Percentiles rank a stretch among this genome's conserved stretches.
These are phyloP conservation scores for Pantala flavescens DNA, from an alignment of 1,140 invertebrate species.

Conservation along the genomic window DNA sequence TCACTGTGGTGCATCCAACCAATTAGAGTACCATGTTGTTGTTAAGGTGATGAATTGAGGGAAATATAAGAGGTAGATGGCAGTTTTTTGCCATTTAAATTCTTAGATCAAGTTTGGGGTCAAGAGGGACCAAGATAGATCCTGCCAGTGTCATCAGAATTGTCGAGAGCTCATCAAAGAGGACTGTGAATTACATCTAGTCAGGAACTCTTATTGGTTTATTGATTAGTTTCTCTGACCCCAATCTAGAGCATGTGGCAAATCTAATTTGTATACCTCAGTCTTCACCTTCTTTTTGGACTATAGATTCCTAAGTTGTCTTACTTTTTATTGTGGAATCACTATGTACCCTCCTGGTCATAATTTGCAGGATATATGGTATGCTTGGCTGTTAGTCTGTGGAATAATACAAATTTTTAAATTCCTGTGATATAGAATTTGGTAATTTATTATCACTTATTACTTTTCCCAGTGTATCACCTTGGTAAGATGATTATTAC, in stretches of 20 bases:
- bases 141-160: not conserved
- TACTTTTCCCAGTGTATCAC: no score
- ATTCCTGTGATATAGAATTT: no score
- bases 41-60: not conserved
- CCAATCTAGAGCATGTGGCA: not conserved
- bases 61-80: not conserved
- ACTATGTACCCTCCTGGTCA: no score
- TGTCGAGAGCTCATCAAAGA: not conserved
- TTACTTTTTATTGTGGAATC: not conserved
- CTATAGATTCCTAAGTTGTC: not conserved
- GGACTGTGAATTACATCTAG: slow-evolving; percentile 9
- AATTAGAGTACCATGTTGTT: not conserved
- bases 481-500: no score
- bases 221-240: not conserved
- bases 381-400: no score
- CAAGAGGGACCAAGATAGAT: not conserved
- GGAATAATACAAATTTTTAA: no score
- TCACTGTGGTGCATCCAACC: not conserved
- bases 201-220: slow-evolving; percentile 7
- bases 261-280: not conserved
- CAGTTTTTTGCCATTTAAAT: not conserved
- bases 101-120: not conserved
- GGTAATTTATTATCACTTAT: no score
- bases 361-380: no score
- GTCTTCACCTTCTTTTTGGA: not conserved